Evolutionary conservation across 1,140 invertebrate species (phyloP).

Genomic region (Cephus cinctus): DNA sequence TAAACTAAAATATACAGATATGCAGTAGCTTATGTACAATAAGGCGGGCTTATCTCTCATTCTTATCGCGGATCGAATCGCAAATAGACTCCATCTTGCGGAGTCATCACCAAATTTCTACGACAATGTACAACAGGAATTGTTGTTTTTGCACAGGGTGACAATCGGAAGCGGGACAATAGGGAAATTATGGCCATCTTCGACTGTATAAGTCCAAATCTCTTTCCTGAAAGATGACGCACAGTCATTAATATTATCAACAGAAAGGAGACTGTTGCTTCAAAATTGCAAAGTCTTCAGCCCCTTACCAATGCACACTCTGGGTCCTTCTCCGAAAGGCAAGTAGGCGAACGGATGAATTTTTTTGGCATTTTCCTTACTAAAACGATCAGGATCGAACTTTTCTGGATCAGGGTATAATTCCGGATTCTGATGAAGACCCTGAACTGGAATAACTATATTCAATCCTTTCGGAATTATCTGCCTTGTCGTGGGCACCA

Average conservation of each 20-base stretch:
- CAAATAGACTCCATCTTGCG: no score
- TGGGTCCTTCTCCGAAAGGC: constrained; percentile 60
- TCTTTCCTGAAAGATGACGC: constrained; percentile 24
- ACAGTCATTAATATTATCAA: background rate
- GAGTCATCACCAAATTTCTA: no score
- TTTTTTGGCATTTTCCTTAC: constrained; percentile 42
- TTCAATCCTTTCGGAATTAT: constrained; percentile 29
- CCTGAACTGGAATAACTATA: constrained; percentile 29
- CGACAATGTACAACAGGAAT: constrained; percentile 4
- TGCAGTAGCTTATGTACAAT: no score
- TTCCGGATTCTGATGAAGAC: constrained; percentile 45
- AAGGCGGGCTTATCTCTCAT: no score
- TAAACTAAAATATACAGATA: no score
- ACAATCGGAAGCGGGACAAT: constrained; percentile 22
- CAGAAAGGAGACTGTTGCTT: background rate
- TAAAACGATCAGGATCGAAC: constrained; percentile 65
- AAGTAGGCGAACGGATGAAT: constrained; percentile 50
- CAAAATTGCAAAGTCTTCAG: background rate
- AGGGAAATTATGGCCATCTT: constrained; percentile 47
- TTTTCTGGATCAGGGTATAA: constrained; percentile 60
- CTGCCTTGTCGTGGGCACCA: constrained; percentile 32
- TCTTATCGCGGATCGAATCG: no score
- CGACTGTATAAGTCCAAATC: constrained; percentile 53
- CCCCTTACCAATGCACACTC: constrained; percentile 58
- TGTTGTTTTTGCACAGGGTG: constrained; percentile 10